These are phyloP conservation scores for Oophaga sylvatica DNA, from an alignment of 2,797 vertebrate species.

Conservation along the genomic window DNA sequence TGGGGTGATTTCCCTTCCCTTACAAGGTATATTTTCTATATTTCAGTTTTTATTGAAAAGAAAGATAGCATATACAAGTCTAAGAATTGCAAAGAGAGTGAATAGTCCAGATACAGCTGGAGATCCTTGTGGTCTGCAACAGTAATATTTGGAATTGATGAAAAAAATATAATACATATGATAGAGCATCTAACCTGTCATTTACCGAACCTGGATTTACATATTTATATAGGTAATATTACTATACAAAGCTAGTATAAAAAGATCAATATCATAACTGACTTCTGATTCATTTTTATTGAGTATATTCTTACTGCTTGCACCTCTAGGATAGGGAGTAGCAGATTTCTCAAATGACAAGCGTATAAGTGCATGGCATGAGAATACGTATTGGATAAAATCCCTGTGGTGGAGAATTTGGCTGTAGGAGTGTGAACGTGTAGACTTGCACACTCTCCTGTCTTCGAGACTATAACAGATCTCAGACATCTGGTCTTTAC, in stretches of 20 bases:
- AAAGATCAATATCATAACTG: neutral
- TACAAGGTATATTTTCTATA: neutral
- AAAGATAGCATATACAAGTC: neutral
- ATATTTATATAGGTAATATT: no score
- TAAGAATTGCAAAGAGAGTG: neutral
- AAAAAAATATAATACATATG: neutral
- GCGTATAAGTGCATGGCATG: neutral
- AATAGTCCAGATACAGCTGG: neutral
- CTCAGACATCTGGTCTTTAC: constrained; percentile 17
- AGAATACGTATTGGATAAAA: constrained; percentile 14
- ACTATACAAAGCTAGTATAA: neutral
- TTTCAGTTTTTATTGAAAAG: neutral
- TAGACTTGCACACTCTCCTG: constrained; percentile 39
- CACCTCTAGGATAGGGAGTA: constrained; percentile 13
- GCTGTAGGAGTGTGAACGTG: constrained; percentile 48
- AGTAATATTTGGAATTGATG: neutral
- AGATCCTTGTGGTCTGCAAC: no score
- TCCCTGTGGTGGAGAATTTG: constrained; percentile 36
- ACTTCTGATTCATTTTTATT: neutral
- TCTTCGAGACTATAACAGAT: constrained; percentile 36
- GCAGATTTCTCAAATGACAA: constrained; percentile 2
- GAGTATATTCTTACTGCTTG: neutral
- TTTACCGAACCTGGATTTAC: neutral
- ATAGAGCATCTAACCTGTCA: neutral
- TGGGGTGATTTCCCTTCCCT: neutral